Evolutionary conservation across 2,113 vertebrate species (phyloP), one percentile per base, ranked within the genome.

Genomic region (Mastomys natalensis): DNA sequence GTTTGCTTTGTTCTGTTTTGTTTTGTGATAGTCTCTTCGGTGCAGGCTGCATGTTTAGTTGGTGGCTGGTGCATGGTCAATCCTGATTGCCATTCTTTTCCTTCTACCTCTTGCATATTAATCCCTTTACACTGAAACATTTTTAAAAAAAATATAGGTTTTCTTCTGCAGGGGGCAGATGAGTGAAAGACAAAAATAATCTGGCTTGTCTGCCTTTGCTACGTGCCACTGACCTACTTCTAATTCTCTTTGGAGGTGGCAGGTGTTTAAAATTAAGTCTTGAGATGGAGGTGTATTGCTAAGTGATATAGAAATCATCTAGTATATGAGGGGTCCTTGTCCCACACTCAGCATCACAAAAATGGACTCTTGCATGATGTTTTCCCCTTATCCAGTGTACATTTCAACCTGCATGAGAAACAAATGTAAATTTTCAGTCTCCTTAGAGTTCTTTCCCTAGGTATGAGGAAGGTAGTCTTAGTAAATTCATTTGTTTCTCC

Each of bases 221-320:
- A 29, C 64, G 29, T 66, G 64, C 29, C 86, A 66, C 45, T 95
- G 45, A 77, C 45, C 9, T 90, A 88, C 51, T 62, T 62, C 66
- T 43, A n/a, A 0, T 34, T 4, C 12, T 70, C 12, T 91, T 64
- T 58, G 40, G 26, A 74, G 88, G 37, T 87, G 26, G 24, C 3
- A 95, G 66, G 8, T 66, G 10, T 87, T 94, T 80, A 43, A 89
- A 40, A 60, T 60, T 80, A n/a, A 91, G 22, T 74, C 74, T 85
- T 87, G 4, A n/a, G 8, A 29, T 88, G 70, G 51, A 51, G 37
- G 9, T 4, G 2, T 74, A 40, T 58, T 73, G 87, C 70, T 74
- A 53, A 60, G n/a, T 3, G 9, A 17, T 55, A 31, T 16, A 58
- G 16, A 43, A 26, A 12, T 73, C 13, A 0, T 11, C 5, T 74